Conservation (phyloP, 2,113 vertebrate species). For the Podarcis cretensis region DNA sequence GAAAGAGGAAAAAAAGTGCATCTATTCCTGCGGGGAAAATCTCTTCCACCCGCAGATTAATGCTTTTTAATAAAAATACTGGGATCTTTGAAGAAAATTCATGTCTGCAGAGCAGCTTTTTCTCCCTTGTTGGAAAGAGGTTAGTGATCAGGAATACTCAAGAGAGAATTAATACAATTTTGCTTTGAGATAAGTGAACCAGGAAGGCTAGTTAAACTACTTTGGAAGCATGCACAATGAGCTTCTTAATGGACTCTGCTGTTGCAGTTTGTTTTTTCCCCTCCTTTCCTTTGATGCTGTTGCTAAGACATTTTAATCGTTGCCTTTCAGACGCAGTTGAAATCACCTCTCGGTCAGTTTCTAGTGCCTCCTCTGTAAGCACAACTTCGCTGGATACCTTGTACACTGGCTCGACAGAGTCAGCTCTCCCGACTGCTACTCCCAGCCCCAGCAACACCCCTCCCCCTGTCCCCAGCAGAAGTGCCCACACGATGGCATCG, state of each 20-base stretch:
- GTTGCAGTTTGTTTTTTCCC: conserved; percentile 32
- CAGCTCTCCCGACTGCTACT: conserved; percentile 70
- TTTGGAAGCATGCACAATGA: conserved; percentile 60
- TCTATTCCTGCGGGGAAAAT: not conserved
- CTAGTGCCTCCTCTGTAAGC: conserved; percentile 82
- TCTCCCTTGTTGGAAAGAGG: conserved; percentile 53
- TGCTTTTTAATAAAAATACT: conserved; percentile 39
- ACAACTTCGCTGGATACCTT: conserved; percentile 87
- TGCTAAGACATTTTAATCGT: conserved; percentile 68
- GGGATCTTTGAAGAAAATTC: conserved; percentile 63
- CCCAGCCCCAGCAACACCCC: conserved; percentile 89
- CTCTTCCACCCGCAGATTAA: conserved; percentile 19
- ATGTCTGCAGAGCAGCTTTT: conserved; percentile 43
- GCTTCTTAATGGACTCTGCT: conserved; percentile 50
- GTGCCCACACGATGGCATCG: conserved; percentile 73
- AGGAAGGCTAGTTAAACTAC: conserved; percentile 69
- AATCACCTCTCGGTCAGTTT: conserved; percentile 75
- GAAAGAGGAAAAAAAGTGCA: not conserved
- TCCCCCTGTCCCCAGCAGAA: conserved; percentile 89
- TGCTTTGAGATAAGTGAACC: conserved; percentile 67
- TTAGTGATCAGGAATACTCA: conserved; percentile 58
- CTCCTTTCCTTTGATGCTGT: conserved; percentile 60
- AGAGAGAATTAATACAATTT: conserved; percentile 62
- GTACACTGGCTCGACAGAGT: conserved; percentile 86
- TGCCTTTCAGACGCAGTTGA: conserved; percentile 67